These are phyloP conservation scores for Saturnia pavonia DNA, from an alignment of 2,888 invertebrate species.

Conservation along the genomic window DNA sequence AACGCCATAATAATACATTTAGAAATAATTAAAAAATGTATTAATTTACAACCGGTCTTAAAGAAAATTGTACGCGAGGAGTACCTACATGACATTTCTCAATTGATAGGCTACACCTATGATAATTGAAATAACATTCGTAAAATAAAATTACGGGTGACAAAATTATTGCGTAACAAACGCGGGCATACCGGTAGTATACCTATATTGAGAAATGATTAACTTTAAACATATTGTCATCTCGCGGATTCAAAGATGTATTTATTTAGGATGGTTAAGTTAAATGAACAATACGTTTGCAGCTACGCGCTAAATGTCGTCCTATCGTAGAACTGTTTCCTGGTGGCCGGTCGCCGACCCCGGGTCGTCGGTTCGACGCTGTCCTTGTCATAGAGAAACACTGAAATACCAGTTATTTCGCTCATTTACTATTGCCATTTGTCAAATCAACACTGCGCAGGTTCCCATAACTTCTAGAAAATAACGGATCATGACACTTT, in stretches of 20 bases:
- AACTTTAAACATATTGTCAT: background rate
- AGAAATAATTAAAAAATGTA: no score
- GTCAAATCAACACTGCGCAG: conserved; percentile 4
- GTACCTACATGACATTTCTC: no score
- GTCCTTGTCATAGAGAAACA: conserved; percentile 43
- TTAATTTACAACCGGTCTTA: no score
- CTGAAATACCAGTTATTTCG: conserved; percentile 20
- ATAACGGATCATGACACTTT: conserved; percentile 4
- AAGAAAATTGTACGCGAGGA: no score
- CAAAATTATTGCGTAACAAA: no score
- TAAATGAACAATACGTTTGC: conserved; percentile 29
- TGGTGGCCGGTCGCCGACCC: conserved; percentile 56
- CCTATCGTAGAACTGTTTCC: conserved; percentile 32
- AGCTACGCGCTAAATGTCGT: conserved; percentile 44
- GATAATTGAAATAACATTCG: no score
- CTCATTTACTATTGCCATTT: background rate
- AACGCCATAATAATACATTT: no score
- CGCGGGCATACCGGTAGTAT: no score
- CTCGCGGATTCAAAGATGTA: background rate
- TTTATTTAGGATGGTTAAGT: background rate
- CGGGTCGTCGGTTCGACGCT: conserved; percentile 42
- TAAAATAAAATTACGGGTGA: no score
- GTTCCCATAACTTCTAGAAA: background rate
- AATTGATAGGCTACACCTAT: no score
- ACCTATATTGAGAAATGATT: no score